Conservation (phyloP, 2,888 invertebrate species). For the Helobdella robusta region DNA sequence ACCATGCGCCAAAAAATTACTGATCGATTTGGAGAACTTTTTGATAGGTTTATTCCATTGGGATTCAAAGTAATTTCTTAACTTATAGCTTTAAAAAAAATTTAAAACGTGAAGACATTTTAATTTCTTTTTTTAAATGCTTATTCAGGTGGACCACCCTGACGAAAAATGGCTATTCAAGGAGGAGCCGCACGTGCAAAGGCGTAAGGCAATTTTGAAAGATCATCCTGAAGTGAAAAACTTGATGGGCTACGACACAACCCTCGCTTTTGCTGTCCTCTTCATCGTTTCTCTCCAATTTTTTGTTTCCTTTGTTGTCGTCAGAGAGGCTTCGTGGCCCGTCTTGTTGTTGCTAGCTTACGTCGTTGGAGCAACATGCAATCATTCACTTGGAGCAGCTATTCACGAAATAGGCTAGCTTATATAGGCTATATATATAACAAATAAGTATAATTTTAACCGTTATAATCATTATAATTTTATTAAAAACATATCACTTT, state of each 20-base stretch:
- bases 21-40: constrained; percentile 15
- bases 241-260: constrained; percentile 47
- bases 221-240: constrained; percentile 49
- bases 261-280: constrained; percentile 40
- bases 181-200: constrained; percentile 88
- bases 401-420: constrained; percentile 45
- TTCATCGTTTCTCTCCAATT: constrained; percentile 40
- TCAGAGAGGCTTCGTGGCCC: constrained; percentile 41
- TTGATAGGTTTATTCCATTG: constrained; percentile 26
- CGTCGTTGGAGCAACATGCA: constrained; percentile 41
- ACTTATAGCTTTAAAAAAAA: too few species aligned
- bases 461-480: too few species aligned
- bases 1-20: constrained; percentile 13
- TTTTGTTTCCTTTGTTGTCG: constrained; percentile 37
- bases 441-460: too few species aligned
- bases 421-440: too few species aligned
- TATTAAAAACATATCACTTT: too few species aligned
- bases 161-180: constrained; percentile 73
- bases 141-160: constrained; percentile 27
- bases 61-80: too few species aligned
- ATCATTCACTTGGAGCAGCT: constrained; percentile 48
- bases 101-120: too few species aligned
- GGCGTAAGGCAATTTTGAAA: constrained; percentile 75
- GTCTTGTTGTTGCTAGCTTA: constrained; percentile 41
- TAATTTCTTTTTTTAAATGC: too few species aligned